These are phyloP conservation scores for Calcarius ornatus DNA, from an alignment of 2,113 vertebrate species.

Conservation along the genomic window DNA sequence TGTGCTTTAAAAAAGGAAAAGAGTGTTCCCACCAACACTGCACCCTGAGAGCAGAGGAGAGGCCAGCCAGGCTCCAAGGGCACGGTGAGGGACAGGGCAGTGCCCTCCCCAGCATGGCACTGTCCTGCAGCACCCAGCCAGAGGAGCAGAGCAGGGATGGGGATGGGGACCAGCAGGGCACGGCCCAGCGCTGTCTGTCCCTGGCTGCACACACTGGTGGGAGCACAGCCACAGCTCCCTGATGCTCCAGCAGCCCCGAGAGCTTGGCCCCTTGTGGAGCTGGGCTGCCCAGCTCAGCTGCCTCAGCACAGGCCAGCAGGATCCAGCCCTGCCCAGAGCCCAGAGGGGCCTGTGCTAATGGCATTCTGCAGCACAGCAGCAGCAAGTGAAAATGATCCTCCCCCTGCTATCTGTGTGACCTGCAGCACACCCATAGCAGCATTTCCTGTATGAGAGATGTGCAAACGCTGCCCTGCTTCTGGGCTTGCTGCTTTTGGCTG, in stretches of 20 bases:
- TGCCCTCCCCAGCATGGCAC: accelerated
- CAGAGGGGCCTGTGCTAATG: neutral
- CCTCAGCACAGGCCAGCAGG: accelerated
- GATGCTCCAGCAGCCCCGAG: neutral
- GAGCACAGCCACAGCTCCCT: neutral
- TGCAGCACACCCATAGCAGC: neutral
- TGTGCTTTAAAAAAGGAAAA: neutral
- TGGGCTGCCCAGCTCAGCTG: neutral
- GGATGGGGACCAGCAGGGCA: neutral
- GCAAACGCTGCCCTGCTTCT: neutral
- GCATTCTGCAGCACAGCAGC: neutral
- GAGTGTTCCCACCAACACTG: neutral
- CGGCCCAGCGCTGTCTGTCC: neutral
- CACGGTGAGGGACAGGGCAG: neutral
- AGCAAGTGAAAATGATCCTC: neutral
- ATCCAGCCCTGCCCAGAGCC: neutral
- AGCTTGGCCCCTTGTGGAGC: neutral
- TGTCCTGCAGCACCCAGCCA: neutral
- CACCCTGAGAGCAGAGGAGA: accelerated
- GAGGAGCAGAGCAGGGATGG: neutral
- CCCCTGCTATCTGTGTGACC: neutral
- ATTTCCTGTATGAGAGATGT: accelerated
- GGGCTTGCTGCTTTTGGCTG: neutral
- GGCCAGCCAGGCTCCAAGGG: accelerated
- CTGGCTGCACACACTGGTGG: neutral